Evolutionary conservation across 2,888 invertebrate genomes (phyloP), one percentile per base, ranked within the genome.

Genomic region (Drosophila antonietae): DNA sequence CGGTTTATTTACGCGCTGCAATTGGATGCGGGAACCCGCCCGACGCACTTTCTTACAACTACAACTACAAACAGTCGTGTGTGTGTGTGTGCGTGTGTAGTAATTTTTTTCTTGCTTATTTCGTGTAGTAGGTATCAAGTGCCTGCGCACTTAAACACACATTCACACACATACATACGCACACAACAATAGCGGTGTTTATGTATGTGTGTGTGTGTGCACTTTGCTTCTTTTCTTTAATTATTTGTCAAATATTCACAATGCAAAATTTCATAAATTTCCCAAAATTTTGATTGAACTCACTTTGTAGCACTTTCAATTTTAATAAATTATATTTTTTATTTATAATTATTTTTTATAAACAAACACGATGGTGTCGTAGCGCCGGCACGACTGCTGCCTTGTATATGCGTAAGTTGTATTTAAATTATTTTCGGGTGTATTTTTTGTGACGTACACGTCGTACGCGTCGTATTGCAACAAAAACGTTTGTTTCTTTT

Each of bases 1-100:
- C 84, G 84, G 84, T 88, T 85, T 88, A 88, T 85, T 85, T 85
- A 88, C 87, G 76, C 81, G 74, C 63, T 73, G 68, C 75, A 80
- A 73, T 74, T 70, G 62, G 53, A 70, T 74, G 64, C 58, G 67
- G 53, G 62, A 78, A 76, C 72, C 78, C 81, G 73, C 76, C 87
- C 77, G 68, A 60, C 78, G 78, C 80, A 88, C 85, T 83, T 89
- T 88, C 80, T 69, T 33, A 51, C 49, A 18, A 31, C 37, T 20
- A 81, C 75, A 59, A 66, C 75, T 61, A 77, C 49, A 49, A 28
- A 37, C 47, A 35, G 66, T 51, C 52, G 55, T 61, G 61, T 66
- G 53, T 72, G 56, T 62, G 67, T 28, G 46, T 28, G 28, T 15
- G 51, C 7, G 33, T 51, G 51, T 65, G 58, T 79, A 64, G 67